Conservation (phyloP, 2,888 invertebrate genomes). For the Yponomeuta evonymella region DNA sequence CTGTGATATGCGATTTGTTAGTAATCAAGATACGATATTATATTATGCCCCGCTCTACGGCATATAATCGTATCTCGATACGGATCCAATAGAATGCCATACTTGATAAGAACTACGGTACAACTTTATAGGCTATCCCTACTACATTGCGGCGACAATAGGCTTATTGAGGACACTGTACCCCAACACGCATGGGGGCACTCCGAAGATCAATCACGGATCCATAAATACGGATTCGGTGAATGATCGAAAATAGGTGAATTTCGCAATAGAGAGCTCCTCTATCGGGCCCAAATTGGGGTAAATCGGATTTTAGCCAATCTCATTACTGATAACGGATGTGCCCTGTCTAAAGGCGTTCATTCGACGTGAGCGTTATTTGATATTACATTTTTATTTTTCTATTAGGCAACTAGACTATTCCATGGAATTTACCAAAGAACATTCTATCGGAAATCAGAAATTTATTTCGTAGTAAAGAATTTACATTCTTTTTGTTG, state of each 20-base stretch:
- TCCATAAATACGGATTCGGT: slow-evolving; percentile 11
- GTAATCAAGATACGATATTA: too few species aligned
- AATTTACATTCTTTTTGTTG: too few species aligned
- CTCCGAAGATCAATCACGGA: slow-evolving; percentile 1
- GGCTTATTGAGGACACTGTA: neutral
- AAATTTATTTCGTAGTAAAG: too few species aligned
- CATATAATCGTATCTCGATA: too few species aligned
- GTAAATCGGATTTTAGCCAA: slow-evolving; percentile 38
- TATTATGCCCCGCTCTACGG: too few species aligned
- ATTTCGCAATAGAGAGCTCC: slow-evolving; percentile 2
- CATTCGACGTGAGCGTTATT: neutral
- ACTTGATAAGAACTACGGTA: neutral
- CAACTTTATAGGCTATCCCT: neutral
- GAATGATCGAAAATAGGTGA: slow-evolving; percentile 11
- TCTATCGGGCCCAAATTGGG: slow-evolving; percentile 30
- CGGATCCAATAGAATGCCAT: too few species aligned
- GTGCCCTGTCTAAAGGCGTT: neutral
- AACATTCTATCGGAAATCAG: too few species aligned
- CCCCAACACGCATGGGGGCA: neutral
- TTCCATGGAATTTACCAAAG: too few species aligned
- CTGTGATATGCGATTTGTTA: too few species aligned
- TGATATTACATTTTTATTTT: too few species aligned
- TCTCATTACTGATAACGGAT: slow-evolving; percentile 32
- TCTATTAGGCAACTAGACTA: too few species aligned
- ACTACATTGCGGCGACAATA: neutral